phyloP scores from a whole-genome alignment of 2,888 invertebrate species.

The Petrolisthes manimaculis region DNA sequence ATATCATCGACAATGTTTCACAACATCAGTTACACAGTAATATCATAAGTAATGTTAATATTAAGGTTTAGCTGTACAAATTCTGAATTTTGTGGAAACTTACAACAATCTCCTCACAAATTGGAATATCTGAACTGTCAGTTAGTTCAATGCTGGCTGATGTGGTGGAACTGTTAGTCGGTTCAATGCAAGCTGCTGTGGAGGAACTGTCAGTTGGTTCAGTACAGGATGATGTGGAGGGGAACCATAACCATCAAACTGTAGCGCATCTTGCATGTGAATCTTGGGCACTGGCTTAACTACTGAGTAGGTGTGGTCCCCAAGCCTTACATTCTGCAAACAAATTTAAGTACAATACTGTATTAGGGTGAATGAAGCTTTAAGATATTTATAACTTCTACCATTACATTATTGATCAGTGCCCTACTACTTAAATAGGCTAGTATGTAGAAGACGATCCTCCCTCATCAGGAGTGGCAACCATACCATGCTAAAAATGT shows the following conservation, averaged over 20 bases:
- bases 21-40: not conserved
- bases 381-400: no score
- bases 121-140: not conserved
- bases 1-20: not conserved
- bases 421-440: no score
- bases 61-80: not conserved
- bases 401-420: no score
- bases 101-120: not conserved
- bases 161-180: no score
- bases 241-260: not conserved
- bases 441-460: no score
- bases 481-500: no score
- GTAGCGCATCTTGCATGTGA: not conserved
- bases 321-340: not conserved
- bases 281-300: no score
- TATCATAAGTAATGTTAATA: not conserved
- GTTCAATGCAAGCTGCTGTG: not conserved
- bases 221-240: not conserved
- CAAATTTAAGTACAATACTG: not conserved
- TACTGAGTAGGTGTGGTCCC: not conserved
- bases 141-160: no score
- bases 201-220: not conserved
- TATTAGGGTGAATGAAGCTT: no score
- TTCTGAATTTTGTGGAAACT: not conserved
- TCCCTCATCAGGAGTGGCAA: no score